Evolutionary conservation across 2,797 vertebrate species (phyloP), one percentile per base, ranked within the genome.

Genomic region (Discoglossus pictus): DNA sequence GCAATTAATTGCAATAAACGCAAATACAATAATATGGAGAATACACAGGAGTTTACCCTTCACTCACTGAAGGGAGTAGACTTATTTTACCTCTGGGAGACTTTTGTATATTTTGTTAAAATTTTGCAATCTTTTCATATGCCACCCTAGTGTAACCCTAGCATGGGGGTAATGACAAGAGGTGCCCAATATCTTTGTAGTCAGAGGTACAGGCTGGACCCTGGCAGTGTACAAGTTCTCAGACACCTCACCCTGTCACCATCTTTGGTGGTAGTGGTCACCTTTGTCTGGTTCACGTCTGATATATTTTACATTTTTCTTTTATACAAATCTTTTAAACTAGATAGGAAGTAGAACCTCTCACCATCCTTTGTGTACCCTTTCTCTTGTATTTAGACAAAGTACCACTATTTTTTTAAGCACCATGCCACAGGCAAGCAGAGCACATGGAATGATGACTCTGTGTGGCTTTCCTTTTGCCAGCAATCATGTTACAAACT

Each of bases 241-340:
- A n/a, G n/a, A n/a, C n/a, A n/a, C n/a, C n/a, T n/a, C n/a, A n/a
- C n/a, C n/a, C 27, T 31, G 27, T 31, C 27, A 31, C 27, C 27
- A n/a, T n/a, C n/a, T n/a, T n/a, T n/a, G n/a, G n/a, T n/a, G n/a
- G n/a, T n/a, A n/a, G n/a, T n/a, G n/a, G n/a, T n/a, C n/a, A n/a
- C 7, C 7, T 11, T 40, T 55, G 21, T 25, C 36, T 51, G 24
- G 34, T 46, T 38, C 48, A 44, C 48, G 12, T 38, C n/a, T 55
- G 47, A 25, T 25, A 40, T 55, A 61, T 69, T 61, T 69, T 68
- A 55, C 60, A 69, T 55, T 7, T 13, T n/a, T 43, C 23, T 56
- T 9, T 68, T 52, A 2, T 47, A 24, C 20, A 61, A 25, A 13
- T 54, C 16, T 46, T 40, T 53, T 24, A 43, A 47, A 20, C 23